Evolutionary conservation across 2,888 invertebrate genomes (phyloP).

Genomic region (Sminthurinus aureus): DNA sequence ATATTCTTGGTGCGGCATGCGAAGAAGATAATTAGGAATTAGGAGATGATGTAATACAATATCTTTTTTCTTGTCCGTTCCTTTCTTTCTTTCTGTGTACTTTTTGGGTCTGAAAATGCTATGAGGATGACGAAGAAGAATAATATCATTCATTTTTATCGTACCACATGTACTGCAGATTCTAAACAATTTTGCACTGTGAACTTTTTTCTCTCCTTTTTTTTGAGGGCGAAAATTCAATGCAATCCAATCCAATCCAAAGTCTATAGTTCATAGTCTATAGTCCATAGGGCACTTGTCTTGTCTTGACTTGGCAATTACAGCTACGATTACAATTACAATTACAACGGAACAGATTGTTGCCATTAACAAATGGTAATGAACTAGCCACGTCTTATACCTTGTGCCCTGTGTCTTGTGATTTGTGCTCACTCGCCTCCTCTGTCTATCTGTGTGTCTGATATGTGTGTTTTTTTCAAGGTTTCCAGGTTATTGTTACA

Average conservation of each 20-base stretch:
- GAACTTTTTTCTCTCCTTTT: background rate
- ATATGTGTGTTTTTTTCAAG: constrained; percentile 16
- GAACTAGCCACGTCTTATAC: background rate
- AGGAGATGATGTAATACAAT: background rate
- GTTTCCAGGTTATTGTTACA: constrained; percentile 34
- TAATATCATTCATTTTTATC: background rate
- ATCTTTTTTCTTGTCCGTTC: background rate
- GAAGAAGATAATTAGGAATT: background rate
- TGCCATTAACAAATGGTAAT: constrained; percentile 26
- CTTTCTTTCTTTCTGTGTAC: background rate
- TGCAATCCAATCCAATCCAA: background rate
- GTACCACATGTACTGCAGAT: background rate
- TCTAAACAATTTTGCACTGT: background rate
- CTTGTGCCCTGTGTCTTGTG: too few species aligned
- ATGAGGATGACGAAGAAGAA: background rate
- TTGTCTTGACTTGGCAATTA: too few species aligned
- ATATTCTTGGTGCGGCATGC: background rate
- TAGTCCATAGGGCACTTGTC: too few species aligned
- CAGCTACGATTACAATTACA: background rate
- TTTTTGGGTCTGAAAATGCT: background rate
- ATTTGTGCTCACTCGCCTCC: too few species aligned
- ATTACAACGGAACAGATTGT: constrained; percentile 26
- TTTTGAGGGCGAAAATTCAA: background rate
- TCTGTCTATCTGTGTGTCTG: too few species aligned
- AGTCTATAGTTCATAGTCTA: too few species aligned